These are phyloP conservation scores for Aphodius sticticus DNA, from an alignment of 2,888 invertebrate species.

Conservation along the genomic window DNA sequence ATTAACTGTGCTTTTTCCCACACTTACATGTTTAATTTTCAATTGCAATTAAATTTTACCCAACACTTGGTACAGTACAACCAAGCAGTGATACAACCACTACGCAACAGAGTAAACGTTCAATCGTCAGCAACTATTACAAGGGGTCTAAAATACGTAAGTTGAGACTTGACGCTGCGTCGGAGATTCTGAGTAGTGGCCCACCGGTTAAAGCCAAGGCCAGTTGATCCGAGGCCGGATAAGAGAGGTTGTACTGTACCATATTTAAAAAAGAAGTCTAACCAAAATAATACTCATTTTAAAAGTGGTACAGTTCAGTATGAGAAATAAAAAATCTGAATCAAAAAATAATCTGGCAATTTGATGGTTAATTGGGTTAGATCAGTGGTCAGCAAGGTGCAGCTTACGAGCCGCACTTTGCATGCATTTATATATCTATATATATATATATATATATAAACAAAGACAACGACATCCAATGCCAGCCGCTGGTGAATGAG, in stretches of 20 bases:
- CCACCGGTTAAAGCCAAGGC: neutral
- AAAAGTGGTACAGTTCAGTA: no score
- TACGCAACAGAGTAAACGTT: neutral
- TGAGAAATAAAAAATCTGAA: no score
- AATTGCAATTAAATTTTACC: neutral
- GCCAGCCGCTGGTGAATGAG: no score
- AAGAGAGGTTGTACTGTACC: neutral
- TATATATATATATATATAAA: no score
- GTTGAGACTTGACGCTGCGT: neutral
- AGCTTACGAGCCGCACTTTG: no score
- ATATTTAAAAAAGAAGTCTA: no score
- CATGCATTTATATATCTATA: no score
- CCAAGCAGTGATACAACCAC: neutral
- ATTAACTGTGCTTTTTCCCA: conserved; percentile 11
- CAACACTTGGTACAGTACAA: neutral
- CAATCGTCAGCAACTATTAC: neutral
- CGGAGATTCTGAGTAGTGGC: neutral
- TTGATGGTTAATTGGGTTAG: no score
- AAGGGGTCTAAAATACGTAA: neutral
- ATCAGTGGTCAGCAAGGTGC: no score
- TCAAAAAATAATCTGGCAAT: no score
- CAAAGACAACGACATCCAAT: no score
- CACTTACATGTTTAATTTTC: neutral
- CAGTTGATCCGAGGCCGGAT: neutral
- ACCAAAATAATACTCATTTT: no score